These are phyloP conservation scores for Erebia ligea DNA, from an alignment of 2,888 invertebrate genomes.

Conservation along the genomic window DNA sequence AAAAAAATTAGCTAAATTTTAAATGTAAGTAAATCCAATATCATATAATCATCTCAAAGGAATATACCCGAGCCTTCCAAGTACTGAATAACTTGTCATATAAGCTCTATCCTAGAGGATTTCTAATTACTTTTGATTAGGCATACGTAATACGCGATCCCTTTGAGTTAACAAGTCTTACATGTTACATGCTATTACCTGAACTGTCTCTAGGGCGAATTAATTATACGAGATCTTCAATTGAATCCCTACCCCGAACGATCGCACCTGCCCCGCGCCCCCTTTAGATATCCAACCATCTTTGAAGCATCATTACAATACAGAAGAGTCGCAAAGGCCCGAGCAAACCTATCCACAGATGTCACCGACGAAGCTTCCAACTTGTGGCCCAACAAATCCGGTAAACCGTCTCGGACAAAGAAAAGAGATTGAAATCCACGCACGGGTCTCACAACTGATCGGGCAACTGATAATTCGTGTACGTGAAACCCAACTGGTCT, in stretches of 20 bases:
- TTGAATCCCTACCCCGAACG: slow-evolving; percentile 59
- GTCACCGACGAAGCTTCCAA: slow-evolving; percentile 51
- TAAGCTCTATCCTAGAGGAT: background rate
- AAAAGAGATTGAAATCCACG: slow-evolving; percentile 71
- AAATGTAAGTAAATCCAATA: too few species aligned
- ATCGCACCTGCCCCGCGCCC: slow-evolving; percentile 59
- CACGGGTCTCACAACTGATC: slow-evolving; percentile 51
- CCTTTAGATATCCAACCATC: slow-evolving; percentile 50
- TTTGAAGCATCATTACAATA: slow-evolving; percentile 52
- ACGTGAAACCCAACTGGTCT: slow-evolving; percentile 52
- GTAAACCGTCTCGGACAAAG: slow-evolving; percentile 68
- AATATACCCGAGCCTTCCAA: background rate
- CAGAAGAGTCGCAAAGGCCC: slow-evolving; percentile 51
- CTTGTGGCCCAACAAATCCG: slow-evolving; percentile 55
- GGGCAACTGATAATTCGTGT: slow-evolving; percentile 37
- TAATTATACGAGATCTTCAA: slow-evolving; percentile 60
- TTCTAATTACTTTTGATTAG: background rate
- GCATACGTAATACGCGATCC: background rate
- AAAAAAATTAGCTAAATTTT: too few species aligned
- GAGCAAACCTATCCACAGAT: slow-evolving; percentile 56
- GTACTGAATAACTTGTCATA: background rate
- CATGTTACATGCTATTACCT: slow-evolving; percentile 16
- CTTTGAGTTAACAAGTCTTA: background rate
- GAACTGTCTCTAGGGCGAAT: slow-evolving; percentile 51
- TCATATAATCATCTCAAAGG: background rate